phyloP scores from a whole-genome alignment of 1,140 invertebrate genomes.

The Apocrypta bakeri region DNA sequence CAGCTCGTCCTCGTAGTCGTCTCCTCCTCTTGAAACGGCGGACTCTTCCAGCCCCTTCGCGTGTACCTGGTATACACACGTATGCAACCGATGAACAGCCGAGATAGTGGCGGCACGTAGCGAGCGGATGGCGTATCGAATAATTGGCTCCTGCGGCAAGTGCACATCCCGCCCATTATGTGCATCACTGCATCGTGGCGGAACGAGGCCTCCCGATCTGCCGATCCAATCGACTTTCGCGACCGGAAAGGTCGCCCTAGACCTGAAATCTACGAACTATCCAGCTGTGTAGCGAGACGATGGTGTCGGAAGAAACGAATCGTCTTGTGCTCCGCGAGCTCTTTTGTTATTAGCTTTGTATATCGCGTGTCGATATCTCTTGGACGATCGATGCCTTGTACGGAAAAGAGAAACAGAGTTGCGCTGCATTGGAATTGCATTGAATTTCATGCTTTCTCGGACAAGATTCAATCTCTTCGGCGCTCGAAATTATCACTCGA shows the following conservation, averaged over 20 bases:
- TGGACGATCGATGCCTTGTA: constrained; percentile 5
- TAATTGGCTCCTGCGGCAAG: constrained; percentile 75
- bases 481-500: too few species aligned
- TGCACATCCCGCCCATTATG: constrained; percentile 73
- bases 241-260: constrained; percentile 21
- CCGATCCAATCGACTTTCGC: constrained; percentile 34
- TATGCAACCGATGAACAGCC: constrained; percentile 62
- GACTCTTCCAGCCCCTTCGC: background rate
- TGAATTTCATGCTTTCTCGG: too few species aligned
- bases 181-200: constrained; percentile 69
- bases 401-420: background rate
- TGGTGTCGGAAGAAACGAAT: background rate
- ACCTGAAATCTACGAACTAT: constrained; percentile 41
- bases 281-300: background rate
- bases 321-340: constrained; percentile 39
- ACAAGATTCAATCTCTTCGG: too few species aligned
- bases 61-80: background rate
- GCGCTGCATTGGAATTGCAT: too few species aligned
- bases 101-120: constrained; percentile 71
- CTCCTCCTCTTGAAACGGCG: background rate
- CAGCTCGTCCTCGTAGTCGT: background rate
- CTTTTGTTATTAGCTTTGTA: constrained; percentile 11
- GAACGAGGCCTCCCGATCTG: constrained; percentile 51
- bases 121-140: constrained; percentile 71
- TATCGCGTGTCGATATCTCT: constrained; percentile 19